Evolutionary conservation across 2,888 invertebrate species (phyloP).

Genomic region (Mechanitis mazaeus): DNA sequence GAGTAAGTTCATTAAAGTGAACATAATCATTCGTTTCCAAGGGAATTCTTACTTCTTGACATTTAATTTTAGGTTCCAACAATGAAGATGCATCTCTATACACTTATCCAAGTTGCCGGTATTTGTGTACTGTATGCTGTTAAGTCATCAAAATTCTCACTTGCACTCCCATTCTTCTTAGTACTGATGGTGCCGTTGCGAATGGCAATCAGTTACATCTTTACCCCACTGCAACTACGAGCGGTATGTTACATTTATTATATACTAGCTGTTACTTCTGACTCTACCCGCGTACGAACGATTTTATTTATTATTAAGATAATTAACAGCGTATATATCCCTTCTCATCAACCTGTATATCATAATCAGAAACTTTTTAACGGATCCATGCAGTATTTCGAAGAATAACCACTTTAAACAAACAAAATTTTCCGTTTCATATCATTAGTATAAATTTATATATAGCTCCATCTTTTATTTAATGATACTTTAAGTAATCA

Average conservation of each 20-base stretch:
- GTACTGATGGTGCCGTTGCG: slow-evolving; percentile 93
- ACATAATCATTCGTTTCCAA: slow-evolving; percentile 14
- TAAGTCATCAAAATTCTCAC: slow-evolving; percentile 91
- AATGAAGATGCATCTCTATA: slow-evolving; percentile 94
- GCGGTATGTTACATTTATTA: slow-evolving; percentile 78
- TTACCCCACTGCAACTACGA: slow-evolving; percentile 87
- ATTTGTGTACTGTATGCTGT: slow-evolving; percentile 89
- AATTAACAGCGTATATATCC: no score
- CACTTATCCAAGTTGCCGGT: slow-evolving; percentile 87
- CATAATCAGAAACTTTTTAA: no score
- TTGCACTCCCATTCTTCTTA: slow-evolving; percentile 96
- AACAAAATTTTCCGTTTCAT: no score
- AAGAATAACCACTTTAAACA: no score
- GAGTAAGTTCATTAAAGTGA: slow-evolving; percentile 72
- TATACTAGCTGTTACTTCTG: no score
- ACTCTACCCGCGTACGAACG: no score
- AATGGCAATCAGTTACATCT: slow-evolving; percentile 82
- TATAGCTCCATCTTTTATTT: no score
- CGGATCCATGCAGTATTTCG: no score
- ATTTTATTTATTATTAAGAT: no score
- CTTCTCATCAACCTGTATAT: no score
- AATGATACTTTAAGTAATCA: no score
- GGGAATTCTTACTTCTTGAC: not conserved
- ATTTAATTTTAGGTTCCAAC: slow-evolving; percentile 83
- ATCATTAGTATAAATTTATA: no score